phyloP scores from a whole-genome alignment of 2,797 vertebrate species.

The Melanotaenia maccullochi region DNA sequence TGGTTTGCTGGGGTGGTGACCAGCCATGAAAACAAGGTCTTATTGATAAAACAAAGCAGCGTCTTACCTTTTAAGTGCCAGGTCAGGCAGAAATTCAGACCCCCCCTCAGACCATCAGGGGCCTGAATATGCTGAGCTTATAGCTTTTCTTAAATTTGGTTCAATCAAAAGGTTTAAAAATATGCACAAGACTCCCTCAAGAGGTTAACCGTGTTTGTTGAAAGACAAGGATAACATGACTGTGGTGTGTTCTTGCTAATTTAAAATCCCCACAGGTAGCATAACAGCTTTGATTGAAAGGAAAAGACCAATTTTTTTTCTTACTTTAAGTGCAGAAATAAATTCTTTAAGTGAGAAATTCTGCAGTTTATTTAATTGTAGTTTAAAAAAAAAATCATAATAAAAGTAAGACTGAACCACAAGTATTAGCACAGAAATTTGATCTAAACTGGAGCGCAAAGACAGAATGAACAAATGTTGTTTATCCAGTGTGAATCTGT shows the following conservation, averaged over 20 bases:
- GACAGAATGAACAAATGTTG: constrained; percentile 13
- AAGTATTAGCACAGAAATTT: background rate
- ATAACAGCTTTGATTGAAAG: constrained; percentile 40
- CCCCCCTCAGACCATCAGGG: constrained; percentile 58
- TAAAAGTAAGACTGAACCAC: background rate
- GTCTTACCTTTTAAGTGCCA: constrained; percentile 76
- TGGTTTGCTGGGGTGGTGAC: constrained; percentile 97
- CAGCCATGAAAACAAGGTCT: constrained; percentile 97
- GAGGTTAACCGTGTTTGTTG: constrained; percentile 73
- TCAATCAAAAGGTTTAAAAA: constrained; percentile 77
- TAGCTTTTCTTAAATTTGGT: constrained; percentile 44
- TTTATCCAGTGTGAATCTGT: constrained; percentile 15
- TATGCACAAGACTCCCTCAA: constrained; percentile 65
- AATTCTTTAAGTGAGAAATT: constrained; percentile 16
- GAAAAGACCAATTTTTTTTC: constrained; percentile 37
- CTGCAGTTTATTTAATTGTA: constrained; percentile 1
- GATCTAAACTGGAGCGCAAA: background rate
- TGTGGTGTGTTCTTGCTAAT: constrained; percentile 56
- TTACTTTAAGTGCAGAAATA: constrained; percentile 41
- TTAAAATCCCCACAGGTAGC: constrained; percentile 63
- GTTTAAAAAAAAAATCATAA: background rate
- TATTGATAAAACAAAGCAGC: constrained; percentile 90
- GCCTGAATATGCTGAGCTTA: constrained; percentile 63
- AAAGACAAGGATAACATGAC: constrained; percentile 63
- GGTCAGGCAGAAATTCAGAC: constrained; percentile 75